phyloP scores from a whole-genome alignment of 1,140 invertebrate species.

The Babylonia areolata region DNA sequence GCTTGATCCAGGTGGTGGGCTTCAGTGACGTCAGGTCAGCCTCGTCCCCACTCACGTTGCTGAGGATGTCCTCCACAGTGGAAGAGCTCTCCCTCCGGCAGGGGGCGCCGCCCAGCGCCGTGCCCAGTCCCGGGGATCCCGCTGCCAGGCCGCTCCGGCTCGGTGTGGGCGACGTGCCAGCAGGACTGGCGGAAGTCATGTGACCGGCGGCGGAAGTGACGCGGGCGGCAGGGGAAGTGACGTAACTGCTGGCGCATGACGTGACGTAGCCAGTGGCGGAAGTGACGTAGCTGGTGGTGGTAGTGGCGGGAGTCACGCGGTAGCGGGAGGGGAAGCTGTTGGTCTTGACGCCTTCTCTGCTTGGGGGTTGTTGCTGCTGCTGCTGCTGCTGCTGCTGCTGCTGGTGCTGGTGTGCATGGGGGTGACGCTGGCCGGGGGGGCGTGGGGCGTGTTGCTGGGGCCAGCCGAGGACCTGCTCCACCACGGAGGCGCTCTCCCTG shows the following conservation, averaged over 20 bases:
- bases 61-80: constrained; percentile 83
- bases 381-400: constrained; percentile 14
- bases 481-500: constrained; percentile 80
- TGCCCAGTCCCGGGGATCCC: too few species aligned
- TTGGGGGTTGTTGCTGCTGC: neutral
- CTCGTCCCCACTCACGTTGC: neutral
- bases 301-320: neutral
- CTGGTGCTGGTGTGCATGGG: constrained; percentile 28
- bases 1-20: constrained; percentile 40
- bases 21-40: neutral
- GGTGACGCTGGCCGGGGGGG: neutral
- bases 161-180: too few species aligned
- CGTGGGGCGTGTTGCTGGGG: too few species aligned
- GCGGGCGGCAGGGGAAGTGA: neutral
- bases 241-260: neutral
- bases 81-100: constrained; percentile 80
- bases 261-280: neutral
- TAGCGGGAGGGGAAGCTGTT: neutral
- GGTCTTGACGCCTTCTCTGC: neutral
- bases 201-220: neutral
- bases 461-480: constrained; percentile 84
- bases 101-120: constrained; percentile 57
- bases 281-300: neutral
- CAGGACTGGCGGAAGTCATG: too few species aligned
- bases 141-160: too few species aligned